These are phyloP conservation scores for Charina bottae DNA, from an alignment of 2,113 vertebrate species.

Conservation along the genomic window DNA sequence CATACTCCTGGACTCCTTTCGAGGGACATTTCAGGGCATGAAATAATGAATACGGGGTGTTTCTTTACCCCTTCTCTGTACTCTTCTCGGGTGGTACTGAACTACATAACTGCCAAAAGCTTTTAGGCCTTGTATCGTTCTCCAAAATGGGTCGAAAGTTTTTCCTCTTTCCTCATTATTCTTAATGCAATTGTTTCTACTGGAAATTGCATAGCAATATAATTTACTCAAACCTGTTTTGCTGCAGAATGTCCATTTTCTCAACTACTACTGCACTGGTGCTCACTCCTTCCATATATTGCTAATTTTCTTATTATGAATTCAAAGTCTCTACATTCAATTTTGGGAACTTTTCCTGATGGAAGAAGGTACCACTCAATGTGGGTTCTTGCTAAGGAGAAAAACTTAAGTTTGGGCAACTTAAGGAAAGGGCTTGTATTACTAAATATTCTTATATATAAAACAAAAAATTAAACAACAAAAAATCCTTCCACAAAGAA, in stretches of 20 bases:
- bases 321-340: background rate
- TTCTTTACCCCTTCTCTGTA: background rate
- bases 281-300: background rate
- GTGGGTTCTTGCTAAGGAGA: background rate
- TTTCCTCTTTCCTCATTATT: background rate
- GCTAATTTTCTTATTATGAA: background rate
- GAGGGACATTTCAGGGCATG: background rate
- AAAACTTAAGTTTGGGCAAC: background rate
- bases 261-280: background rate
- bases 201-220: fast-evolving
- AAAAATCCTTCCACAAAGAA: background rate
- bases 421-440: background rate
- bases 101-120: background rate
- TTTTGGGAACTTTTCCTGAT: background rate
- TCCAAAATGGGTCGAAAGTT: background rate
- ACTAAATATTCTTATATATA: background rate
- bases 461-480: background rate
- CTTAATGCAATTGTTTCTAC: fast-evolving
- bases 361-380: background rate
- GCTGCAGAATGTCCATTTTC: background rate
- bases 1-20: background rate
- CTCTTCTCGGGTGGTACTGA: background rate
- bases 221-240: background rate
- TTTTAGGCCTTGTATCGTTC: background rate
- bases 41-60: background rate